Percentiles rank a stretch among this genome's conserved stretches.
These are phyloP conservation scores for Pollimyrus isidori DNA, from an alignment of 2,113 vertebrate species.

Conservation along the genomic window DNA sequence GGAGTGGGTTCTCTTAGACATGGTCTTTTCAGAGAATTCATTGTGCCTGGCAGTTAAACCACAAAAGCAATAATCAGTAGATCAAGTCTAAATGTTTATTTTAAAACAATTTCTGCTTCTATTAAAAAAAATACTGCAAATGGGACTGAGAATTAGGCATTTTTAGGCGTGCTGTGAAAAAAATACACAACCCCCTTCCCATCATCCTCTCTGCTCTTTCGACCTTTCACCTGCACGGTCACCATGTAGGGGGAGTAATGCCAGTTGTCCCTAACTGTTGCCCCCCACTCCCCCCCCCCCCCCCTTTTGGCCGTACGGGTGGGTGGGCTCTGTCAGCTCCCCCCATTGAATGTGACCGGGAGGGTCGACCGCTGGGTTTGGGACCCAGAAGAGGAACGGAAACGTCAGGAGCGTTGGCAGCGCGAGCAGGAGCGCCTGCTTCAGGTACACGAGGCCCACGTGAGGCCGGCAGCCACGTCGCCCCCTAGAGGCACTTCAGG, in stretches of 20 bases:
- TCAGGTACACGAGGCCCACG: slow-evolving; percentile 67
- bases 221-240: not conserved
- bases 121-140: not conserved
- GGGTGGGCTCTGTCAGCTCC: slow-evolving; percentile 47
- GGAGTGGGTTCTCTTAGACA: not conserved
- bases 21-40: not conserved
- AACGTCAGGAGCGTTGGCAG: slow-evolving; percentile 91
- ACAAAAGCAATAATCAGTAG: not conserved
- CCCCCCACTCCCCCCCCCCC: slow-evolving; percentile 15
- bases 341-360: slow-evolving; percentile 59
- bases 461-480: not conserved
- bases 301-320: not conserved
- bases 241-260: not conserved
- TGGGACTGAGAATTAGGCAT: not conserved
- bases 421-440: slow-evolving; percentile 90
- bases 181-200: not conserved
- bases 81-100: not conserved
- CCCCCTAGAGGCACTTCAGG: not conserved
- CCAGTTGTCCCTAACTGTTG: not conserved
- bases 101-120: not conserved
- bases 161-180: not conserved
- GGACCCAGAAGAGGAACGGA: slow-evolving; percentile 94
- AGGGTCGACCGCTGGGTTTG: slow-evolving; percentile 82
- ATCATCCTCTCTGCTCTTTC: slow-evolving; percentile 9
- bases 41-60: not conserved